A percentile compares a stretch with the other conserved stretches of the same genome.
Conservation (phyloP, 2,888 invertebrate genomes). For the Phalera bucephala region DNA sequence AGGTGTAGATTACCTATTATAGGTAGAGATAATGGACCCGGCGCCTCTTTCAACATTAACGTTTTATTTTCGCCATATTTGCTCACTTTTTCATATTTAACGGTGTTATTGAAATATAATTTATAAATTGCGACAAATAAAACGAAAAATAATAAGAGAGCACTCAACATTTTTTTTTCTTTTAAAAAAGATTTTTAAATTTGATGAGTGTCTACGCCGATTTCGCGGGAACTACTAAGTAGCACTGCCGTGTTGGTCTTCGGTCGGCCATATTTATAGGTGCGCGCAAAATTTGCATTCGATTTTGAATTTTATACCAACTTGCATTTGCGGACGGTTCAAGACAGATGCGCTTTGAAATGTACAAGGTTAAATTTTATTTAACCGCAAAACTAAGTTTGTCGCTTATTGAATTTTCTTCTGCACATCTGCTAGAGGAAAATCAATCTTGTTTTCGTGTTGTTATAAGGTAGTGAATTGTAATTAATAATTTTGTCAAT, state of each 20-base stretch:
- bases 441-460: not conserved
- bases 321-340: constrained; percentile 5
- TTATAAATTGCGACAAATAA: constrained; percentile 55
- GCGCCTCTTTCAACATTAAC: constrained; percentile 69
- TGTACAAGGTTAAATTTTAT: not conserved
- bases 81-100: constrained; percentile 39
- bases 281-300: constrained; percentile 40
- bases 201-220: constrained; percentile 61
- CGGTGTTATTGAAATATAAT: constrained; percentile 48
- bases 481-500: not conserved
- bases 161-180: constrained; percentile 69
- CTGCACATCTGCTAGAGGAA: not conserved
- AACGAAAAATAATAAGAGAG: constrained; percentile 51
- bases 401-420: not conserved
- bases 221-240: constrained; percentile 55
- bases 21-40: constrained; percentile 86
- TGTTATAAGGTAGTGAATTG: not conserved
- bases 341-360: not conserved
- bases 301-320: constrained; percentile 26
- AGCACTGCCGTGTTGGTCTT: constrained; percentile 34
- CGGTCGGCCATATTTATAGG: constrained; percentile 40
- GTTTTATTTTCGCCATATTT: constrained; percentile 45
- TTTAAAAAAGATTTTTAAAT: constrained; percentile 58
- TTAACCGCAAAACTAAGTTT: not conserved
- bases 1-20: constrained; percentile 88